Base-by-base conservation (phyloP, 1,140 invertebrate genomes). In the Megathymus violae region DNA sequence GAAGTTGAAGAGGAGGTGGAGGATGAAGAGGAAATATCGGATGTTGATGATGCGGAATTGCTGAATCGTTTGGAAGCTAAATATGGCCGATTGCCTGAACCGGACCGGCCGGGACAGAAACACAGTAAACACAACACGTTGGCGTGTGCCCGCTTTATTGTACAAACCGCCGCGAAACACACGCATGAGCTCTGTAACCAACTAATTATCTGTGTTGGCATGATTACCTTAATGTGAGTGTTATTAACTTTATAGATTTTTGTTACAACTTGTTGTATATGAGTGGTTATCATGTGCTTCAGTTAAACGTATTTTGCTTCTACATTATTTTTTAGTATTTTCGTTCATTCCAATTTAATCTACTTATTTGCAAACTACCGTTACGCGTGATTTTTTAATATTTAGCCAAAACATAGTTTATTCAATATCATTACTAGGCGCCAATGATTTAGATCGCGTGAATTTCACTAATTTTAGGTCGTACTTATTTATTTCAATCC, bases 41-140 rank as follows among this genome's bases (percentile, higher is more conserved):
- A 94, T 61, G 92, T 93, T 0, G 93, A 94, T 74, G 93, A 95
- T 80, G 91, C 91, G 1, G 94, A 95, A 69, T 83, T 95, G 19
- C 91, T 95, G 70, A 94, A 91, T 70, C 93, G 94, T 74, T 78
- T 95, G 36, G 94, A 95, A 83, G 94, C 92, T 13, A 95, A 94
- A 91, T 95, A 95, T 80, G 95, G 95, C 41, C 94, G 94, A 67
- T 84, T 95, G 46, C 91, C 93, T 17, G 89, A 92, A 46, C 84
- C 88, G 0, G 91, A 92, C 34, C 91, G 93, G 54, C 91, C 91
- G n/a, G 76, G 81, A 67, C 82, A 85, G 25, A 90, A 84, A 76
- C 82, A 89, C 43, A 91, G 89, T 80, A 92, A 93, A 77, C 83
- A 92, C 50, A 87, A 68, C 51, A 67, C 34, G 67, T 71, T 67